Percentiles rank a stretch among this genome's conserved stretches.
phyloP scores from a whole-genome alignment of 1,140 invertebrate genomes.

The Apis dorsata region DNA sequence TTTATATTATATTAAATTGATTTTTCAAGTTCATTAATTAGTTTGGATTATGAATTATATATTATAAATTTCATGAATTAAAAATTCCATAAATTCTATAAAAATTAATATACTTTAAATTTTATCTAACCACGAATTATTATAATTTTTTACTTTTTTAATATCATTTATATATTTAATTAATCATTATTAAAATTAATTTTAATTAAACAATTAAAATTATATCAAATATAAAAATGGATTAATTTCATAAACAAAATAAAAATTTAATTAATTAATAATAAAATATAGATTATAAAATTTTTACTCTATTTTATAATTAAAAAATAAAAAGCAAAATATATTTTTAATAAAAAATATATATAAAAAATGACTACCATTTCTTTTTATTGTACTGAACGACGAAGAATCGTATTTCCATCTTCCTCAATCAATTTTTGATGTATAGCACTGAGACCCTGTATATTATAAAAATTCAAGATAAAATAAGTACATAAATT shows the following conservation, averaged over 20 bases:
- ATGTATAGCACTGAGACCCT: constrained; percentile 87
- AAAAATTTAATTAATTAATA: not conserved
- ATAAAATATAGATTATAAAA: not conserved
- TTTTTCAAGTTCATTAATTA: constrained; percentile 71
- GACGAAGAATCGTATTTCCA: constrained; percentile 76
- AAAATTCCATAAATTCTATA: constrained; percentile 77
- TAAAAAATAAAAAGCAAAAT: constrained; percentile 24
- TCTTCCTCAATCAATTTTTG: constrained; percentile 85
- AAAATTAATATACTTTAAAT: constrained; percentile 52
- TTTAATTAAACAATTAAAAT: not conserved
- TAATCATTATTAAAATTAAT: not conserved
- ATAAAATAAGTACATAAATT: constrained; percentile 29
- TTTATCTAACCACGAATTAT: not conserved
- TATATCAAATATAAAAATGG: not conserved
- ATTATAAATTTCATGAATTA: too few relatives aligned
- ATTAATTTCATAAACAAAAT: not conserved
- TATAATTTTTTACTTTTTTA: not conserved
- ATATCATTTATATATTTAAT: not conserved
- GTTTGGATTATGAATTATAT: constrained; percentile 74
- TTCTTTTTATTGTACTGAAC: constrained; percentile 63
- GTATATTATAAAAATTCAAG: constrained; percentile 62
- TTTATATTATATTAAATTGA: constrained; percentile 16
- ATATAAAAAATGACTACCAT: constrained; percentile 49
- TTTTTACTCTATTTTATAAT: not conserved
- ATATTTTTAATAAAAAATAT: constrained; percentile 1